Evolutionary conservation across 2,888 invertebrate species (phyloP).

Genomic region (Trypoxylon attenuatum): DNA sequence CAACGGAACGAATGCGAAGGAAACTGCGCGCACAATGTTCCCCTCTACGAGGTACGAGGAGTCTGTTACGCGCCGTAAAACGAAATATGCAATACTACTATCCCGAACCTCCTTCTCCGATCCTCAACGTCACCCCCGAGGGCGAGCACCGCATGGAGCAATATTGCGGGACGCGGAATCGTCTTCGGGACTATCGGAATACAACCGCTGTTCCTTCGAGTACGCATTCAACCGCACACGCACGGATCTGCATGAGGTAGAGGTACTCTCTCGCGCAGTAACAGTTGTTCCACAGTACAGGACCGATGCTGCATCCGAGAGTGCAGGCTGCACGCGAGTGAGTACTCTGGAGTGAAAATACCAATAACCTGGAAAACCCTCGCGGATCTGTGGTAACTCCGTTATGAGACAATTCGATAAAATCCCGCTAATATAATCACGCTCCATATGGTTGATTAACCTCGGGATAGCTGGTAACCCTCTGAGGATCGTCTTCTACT

Average conservation of each 20-base stretch:
- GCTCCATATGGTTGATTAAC: conserved; percentile 70
- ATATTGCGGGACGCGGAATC: conserved; percentile 45
- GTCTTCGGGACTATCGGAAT: conserved; percentile 13
- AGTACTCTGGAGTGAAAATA: conserved; percentile 43
- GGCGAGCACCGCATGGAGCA: conserved; percentile 48
- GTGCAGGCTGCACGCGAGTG: too few species aligned
- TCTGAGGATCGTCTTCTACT: conserved; percentile 58
- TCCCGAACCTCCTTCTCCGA: too few species aligned
- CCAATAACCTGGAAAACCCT: conserved; percentile 54
- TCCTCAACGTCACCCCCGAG: too few species aligned
- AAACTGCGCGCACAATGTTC: conserved; percentile 28
- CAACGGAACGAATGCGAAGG: conserved; percentile 34
- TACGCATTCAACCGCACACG: background rate
- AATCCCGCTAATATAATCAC: conserved; percentile 70
- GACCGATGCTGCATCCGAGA: too few species aligned
- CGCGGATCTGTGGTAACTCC: conserved; percentile 59
- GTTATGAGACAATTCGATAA: conserved; percentile 66
- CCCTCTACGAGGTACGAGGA: conserved; percentile 44
- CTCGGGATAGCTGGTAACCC: conserved; percentile 57
- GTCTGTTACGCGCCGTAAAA: conserved; percentile 62
- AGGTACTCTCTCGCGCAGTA: too few species aligned
- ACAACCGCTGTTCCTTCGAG: conserved; percentile 15
- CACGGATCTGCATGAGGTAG: conserved; percentile 18
- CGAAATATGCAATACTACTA: conserved; percentile 64
- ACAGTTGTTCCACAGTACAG: too few species aligned